Evolutionary conservation across 2,888 invertebrate species (phyloP), one percentile per base, ranked within the genome.

Genomic region (Uropetala carovei): DNA sequence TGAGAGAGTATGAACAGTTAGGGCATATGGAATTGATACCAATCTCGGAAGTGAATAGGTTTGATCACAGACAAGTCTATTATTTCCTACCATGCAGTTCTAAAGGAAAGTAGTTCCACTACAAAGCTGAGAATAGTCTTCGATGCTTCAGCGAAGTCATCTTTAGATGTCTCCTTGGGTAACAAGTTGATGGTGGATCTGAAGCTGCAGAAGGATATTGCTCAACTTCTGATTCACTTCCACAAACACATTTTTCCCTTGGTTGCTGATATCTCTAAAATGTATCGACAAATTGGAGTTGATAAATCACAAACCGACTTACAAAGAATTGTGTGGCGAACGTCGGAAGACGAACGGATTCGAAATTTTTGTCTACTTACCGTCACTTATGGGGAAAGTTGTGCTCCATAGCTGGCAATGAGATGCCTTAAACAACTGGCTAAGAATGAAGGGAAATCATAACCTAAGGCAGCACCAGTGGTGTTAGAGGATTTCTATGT

Each of bases 91-190:
- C 94, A 94, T 86, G 92, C 93, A 7, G 94, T 94, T 3, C 27
- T 94, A 0, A 93, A 93, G 27, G 93, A 93, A 75, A 83, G 92
- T 5, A 94, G 94, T 92, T 81, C 92, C 1, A 93, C 94, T 11
- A 94, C 94, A 0, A 94, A 94, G 92, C 68, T 94, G 22, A 93
- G 94, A 18, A 94, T 94, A 4, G 94, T 94, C 5, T 94, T 94
- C 91, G 94, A 94, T 86, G 94, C 93, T 13, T 94, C 94, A 0
- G 93, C 93, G 13, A 93, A 93, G 30, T 92, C 94, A 10, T 82
- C 93, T 8, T n/a, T n/a, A n/a, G n/a, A n/a, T n/a, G 92, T 93
- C 0, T 93, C 93, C 9, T 81, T 94, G 0, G 94, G 94, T 92
- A 93, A 94, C 9, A 83, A 93, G 7, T 93, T 94, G 58, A 92